Evolutionary conservation across 2,797 vertebrate genomes (phyloP), one percentile per base, ranked within the genome.

Genomic region (Crocodylus rhombifer): DNA sequence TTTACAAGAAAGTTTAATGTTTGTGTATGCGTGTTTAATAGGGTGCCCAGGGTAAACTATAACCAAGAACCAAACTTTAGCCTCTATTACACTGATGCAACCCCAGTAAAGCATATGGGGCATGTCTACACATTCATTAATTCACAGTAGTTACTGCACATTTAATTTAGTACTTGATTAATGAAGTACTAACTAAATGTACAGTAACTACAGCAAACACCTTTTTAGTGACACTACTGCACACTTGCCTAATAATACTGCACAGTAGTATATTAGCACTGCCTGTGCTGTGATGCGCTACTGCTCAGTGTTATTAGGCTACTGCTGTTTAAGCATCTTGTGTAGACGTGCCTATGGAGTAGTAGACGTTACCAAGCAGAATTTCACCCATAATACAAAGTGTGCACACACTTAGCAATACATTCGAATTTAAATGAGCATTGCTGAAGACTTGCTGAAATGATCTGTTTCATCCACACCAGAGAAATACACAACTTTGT

Each of bases 1-100:
- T 89, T 91, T 97, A 93, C 81, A 87, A 87, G 77, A 61, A 93
- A 64, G 65, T 74, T 82, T 69, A 92, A 57, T 28, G 84, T 88
- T 67, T 77, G 23, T 61, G 62, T 71, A 42, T 90, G 62, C 85
- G 61, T 94, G 60, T 86, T 95, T 94, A 87, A 4, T 64, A 51
- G 63, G 62, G 30, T 94, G 61, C 30, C 58, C 58, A 36, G 75
- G 57, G 60, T 71, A 89, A 94, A 79, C 20, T 55, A 92, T 30
- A 86, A 4, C 25, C 84, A 84, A 13, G 67, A 95, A 58, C 25
- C 75, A 79, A 90, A 26, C 25, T 60, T 86, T 51, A 14, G n/a
- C 33, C 56, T 67, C 60, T 88, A 13, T 36, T 82, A 26, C 42
- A 51, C 80, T 77, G 62, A 75, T 33, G 55, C 9, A 57, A 73